These are phyloP conservation scores for Halesus radiatus DNA, from an alignment of 1,140 invertebrate species.

Conservation along the genomic window DNA sequence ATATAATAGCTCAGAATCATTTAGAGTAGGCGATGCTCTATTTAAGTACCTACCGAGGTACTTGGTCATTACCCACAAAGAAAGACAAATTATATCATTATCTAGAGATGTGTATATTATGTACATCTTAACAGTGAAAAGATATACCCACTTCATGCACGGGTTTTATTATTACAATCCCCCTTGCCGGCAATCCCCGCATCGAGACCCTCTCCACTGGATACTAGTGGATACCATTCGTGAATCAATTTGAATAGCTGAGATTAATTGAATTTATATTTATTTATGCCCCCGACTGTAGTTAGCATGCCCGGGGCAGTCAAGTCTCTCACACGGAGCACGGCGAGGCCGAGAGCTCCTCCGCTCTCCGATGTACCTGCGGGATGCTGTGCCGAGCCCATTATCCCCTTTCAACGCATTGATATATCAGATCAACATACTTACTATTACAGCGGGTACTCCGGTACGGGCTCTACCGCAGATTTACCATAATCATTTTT, in stretches of 20 bases:
- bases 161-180: background rate
- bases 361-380: too few species aligned
- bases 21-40: too few species aligned
- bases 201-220: slow-evolving; percentile 14
- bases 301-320: slow-evolving; percentile 9
- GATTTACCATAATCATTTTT: too few species aligned
- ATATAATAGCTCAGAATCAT: too few species aligned
- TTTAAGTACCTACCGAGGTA: too few species aligned
- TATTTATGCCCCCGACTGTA: slow-evolving; percentile 40
- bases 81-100: too few species aligned
- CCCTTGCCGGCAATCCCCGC: background rate
- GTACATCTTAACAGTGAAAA: too few species aligned
- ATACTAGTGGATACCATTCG: slow-evolving; percentile 38
- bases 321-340: slow-evolving; percentile 33
- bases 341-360: slow-evolving; percentile 1
- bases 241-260: slow-evolving; percentile 56
- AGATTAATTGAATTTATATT: slow-evolving; percentile 54
- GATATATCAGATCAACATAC: slow-evolving; percentile 6
- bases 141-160: too few species aligned
- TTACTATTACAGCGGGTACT: too few species aligned
- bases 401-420: slow-evolving; percentile 29
- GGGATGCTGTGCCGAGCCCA: slow-evolving; percentile 4
- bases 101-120: too few species aligned
- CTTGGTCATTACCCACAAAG: too few species aligned
- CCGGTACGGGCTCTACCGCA: too few species aligned